These are phyloP conservation scores for Bufo bufo DNA, from an alignment of 2,113 vertebrate species.

Conservation along the genomic window DNA sequence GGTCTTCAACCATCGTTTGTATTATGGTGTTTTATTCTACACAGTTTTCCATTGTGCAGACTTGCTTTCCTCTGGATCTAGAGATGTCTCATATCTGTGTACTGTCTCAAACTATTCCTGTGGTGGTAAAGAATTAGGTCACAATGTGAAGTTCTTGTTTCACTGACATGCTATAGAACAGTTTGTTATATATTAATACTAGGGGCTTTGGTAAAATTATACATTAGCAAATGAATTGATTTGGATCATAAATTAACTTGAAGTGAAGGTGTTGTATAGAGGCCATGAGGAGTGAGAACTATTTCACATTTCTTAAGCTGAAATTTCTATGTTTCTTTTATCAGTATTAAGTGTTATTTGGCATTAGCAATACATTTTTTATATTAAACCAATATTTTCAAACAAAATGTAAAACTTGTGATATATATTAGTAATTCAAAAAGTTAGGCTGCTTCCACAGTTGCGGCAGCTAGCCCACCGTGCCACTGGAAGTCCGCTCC, in stretches of 20 bases:
- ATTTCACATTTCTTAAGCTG: background rate
- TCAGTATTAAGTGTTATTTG: constrained; percentile 36
- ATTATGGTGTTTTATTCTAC: constrained; percentile 11
- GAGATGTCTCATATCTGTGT: background rate
- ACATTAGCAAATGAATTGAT: background rate
- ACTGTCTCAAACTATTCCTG: background rate
- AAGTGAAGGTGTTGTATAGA: background rate
- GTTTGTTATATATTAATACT: background rate
- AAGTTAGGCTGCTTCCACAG: too few species aligned
- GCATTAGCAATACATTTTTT: background rate
- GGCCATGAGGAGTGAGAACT: background rate
- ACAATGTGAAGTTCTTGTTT: background rate
- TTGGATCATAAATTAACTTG: background rate
- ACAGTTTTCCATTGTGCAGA: background rate
- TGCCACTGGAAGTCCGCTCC: too few species aligned
- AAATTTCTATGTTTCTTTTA: constrained; percentile 7
- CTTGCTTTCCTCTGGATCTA: background rate
- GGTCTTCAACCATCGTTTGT: background rate
- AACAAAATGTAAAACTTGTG: background rate
- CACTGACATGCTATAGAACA: background rate
- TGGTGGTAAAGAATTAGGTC: background rate
- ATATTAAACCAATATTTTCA: background rate
- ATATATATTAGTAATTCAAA: background rate
- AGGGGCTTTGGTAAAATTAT: background rate
- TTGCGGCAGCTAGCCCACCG: too few species aligned